These are phyloP conservation scores for Drosophila longiperda DNA, from an alignment of 2,888 invertebrate genomes.

Conservation along the genomic window DNA sequence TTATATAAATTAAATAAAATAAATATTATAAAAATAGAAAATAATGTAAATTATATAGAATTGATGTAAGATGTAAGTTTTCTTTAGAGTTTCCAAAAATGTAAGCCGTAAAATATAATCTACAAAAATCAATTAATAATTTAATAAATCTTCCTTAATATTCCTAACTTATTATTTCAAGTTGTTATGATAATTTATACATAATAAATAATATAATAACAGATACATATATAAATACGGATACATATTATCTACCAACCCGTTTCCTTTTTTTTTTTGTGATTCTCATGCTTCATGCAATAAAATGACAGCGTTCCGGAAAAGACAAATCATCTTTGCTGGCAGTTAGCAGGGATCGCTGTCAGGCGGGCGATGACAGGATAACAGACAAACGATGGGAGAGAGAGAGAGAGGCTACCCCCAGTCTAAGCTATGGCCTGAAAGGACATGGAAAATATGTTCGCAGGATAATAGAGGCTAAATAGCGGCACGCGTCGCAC, in stretches of 20 bases:
- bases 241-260: conserved; percentile 6
- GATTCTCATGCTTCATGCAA: conserved; percentile 21
- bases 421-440: neutral
- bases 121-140: neutral
- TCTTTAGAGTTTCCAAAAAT: neutral
- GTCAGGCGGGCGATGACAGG: conserved; percentile 34
- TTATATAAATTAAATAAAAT: neutral
- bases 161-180: neutral
- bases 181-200: neutral
- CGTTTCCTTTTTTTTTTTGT: conserved; percentile 22
- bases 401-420: neutral
- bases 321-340: conserved; percentile 54
- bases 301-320: conserved; percentile 40
- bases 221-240: neutral
- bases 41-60: rapidly evolving
- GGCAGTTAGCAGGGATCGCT: conserved; percentile 25
- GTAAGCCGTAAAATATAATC: neutral
- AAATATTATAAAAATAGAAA: neutral
- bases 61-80: neutral
- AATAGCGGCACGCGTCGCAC: conserved; percentile 84
- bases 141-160: neutral
- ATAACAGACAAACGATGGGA: conserved; percentile 35
- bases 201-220: neutral
- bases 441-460: conserved; percentile 76
- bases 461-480: conserved; percentile 84